Conservation (phyloP, 2,888 invertebrate species). For the Barypeithes pellucidus region DNA sequence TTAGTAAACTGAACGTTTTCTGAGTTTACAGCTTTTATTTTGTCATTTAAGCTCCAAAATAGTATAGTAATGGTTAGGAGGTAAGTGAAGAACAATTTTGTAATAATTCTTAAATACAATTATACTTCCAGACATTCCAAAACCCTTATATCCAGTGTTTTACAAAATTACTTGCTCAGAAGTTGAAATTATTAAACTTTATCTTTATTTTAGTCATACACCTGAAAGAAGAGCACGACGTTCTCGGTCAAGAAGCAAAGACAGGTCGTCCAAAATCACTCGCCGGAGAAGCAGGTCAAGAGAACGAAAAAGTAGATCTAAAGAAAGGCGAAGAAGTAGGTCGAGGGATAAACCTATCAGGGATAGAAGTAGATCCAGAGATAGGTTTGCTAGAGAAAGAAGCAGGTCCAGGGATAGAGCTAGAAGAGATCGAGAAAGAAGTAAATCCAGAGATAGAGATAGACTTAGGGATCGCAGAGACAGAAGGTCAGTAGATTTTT, state of each 20-base stretch:
- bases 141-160: not conserved
- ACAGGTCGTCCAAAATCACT: constrained; percentile 64
- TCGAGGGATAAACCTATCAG: constrained; percentile 72
- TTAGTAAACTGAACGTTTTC: constrained; percentile 17
- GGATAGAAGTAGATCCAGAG: constrained; percentile 50
- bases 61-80: constrained; percentile 12
- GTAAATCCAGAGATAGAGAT: constrained; percentile 38
- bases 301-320: constrained; percentile 26
- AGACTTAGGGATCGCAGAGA: constrained; percentile 43
- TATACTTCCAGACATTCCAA: not conserved
- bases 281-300: constrained; percentile 64
- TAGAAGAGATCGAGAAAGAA: constrained; percentile 43
- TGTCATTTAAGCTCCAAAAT: not conserved
- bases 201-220: constrained; percentile 43
- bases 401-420: constrained; percentile 44
- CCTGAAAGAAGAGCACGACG: constrained; percentile 65
- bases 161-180: too few species aligned
- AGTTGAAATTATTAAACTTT: too few species aligned
- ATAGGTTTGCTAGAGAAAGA: constrained; percentile 42
- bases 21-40: not conserved
- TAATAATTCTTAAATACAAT: not conserved
- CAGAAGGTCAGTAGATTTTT: not conserved
- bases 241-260: constrained; percentile 58
- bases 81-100: not conserved
- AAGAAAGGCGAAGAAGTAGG: constrained; percentile 76